Conservation (phyloP, 2,888 invertebrate genomes). For the Lepidonotus clava region DNA sequence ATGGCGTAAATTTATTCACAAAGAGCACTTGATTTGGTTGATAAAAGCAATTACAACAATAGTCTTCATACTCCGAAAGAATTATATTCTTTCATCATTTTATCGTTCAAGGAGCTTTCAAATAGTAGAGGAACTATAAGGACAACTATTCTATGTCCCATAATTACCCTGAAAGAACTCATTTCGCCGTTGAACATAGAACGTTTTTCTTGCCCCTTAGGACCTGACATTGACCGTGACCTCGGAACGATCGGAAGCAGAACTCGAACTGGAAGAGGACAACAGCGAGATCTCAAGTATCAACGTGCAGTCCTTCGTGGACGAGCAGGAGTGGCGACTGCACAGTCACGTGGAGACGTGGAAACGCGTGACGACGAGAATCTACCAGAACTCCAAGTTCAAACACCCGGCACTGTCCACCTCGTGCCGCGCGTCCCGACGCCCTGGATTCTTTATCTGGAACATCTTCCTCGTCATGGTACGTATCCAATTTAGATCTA, state of each 20-base stretch:
- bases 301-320: slow-evolving; percentile 68
- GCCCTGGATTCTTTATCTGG: slow-evolving; percentile 69
- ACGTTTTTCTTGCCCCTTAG: no score
- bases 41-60: no score
- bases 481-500: slow-evolving; percentile 9
- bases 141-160: no score
- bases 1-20: no score
- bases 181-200: no score
- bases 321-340: slow-evolving; percentile 70
- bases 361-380: slow-evolving; percentile 65
- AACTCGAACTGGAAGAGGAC: slow-evolving; percentile 66
- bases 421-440: slow-evolving; percentile 67
- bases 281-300: slow-evolving; percentile 67
- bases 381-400: slow-evolving; percentile 66
- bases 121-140: no score
- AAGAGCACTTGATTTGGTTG: no score
- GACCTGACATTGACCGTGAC: slow-evolving; percentile 69
- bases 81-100: no score
- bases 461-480: slow-evolving; percentile 70
- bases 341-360: slow-evolving; percentile 70
- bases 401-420: slow-evolving; percentile 68
- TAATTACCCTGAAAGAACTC: no score
- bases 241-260: slow-evolving; percentile 67
- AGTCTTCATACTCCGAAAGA: no score
- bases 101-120: no score